Conservation (phyloP, 2,888 invertebrate genomes). For the Rhimphoctona megacephalus region DNA sequence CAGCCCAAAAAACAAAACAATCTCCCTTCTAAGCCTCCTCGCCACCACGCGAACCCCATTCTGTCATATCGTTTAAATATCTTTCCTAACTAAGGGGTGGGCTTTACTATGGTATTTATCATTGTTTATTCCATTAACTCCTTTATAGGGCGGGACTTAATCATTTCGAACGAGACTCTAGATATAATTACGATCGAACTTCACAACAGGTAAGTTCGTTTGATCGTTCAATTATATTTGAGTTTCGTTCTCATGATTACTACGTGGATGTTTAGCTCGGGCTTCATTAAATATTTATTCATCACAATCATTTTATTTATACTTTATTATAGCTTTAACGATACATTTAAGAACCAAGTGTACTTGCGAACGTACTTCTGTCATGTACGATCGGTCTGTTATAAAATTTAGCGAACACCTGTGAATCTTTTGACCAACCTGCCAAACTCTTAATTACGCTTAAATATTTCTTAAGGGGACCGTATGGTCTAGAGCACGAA, state of each 20-base stretch:
- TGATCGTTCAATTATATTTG: slow-evolving; percentile 2
- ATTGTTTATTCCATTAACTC: no score
- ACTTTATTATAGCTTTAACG: neutral
- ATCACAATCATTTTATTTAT: neutral
- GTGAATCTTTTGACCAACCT: slow-evolving; percentile 53
- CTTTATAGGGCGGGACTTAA: neutral
- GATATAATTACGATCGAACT: neutral
- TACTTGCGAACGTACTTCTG: no score
- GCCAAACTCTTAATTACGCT: slow-evolving; percentile 49
- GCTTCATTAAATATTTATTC: neutral
- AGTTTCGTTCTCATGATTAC: neutral
- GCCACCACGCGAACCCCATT: no score
- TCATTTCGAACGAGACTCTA: neutral
- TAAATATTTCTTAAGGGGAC: slow-evolving; percentile 34
- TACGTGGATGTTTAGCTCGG: slow-evolving; percentile 6
- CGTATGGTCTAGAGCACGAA: no score
- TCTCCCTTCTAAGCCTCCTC: no score
- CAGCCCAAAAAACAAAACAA: no score
- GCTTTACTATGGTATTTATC: no score
- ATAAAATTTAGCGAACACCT: slow-evolving; percentile 32
- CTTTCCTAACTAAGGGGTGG: no score
- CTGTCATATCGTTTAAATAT: no score
- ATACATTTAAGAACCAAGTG: neutral
- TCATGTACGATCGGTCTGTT: neutral
- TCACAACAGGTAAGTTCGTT: neutral